These are phyloP conservation scores for Sebastiscus albofasciatus DNA, from an alignment of 2,797 vertebrate genomes.

Conservation along the genomic window DNA sequence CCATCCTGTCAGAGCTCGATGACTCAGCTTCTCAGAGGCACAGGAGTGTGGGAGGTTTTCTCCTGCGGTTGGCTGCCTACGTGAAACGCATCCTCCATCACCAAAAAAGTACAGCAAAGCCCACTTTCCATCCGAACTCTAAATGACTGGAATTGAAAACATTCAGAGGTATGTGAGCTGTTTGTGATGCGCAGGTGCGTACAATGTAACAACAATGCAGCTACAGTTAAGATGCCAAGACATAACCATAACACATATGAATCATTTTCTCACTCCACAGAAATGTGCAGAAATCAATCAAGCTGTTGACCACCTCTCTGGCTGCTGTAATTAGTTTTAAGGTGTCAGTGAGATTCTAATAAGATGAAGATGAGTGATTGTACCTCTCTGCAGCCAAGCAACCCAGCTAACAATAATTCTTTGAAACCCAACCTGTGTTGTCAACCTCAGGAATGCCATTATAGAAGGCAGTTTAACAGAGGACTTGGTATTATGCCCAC, in stretches of 20 bases:
- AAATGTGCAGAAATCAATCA: slow-evolving; percentile 22
- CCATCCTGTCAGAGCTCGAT: slow-evolving; percentile 65
- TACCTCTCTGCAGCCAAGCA: slow-evolving; percentile 18
- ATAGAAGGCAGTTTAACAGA: slow-evolving; percentile 55
- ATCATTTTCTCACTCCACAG: background rate
- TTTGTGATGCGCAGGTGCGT: slow-evolving; percentile 20
- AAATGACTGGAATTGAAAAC: slow-evolving; percentile 46
- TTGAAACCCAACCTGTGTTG: slow-evolving; percentile 27
- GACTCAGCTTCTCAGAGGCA: slow-evolving; percentile 79
- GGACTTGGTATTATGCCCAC: slow-evolving; percentile 24
- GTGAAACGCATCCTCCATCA: slow-evolving; percentile 68
- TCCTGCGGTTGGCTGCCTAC: slow-evolving; percentile 67
- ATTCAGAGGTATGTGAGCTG: slow-evolving; percentile 7
- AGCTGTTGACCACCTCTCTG: slow-evolving; percentile 2
- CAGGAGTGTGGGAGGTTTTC: slow-evolving; percentile 74
- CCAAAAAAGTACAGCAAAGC: slow-evolving; percentile 45
- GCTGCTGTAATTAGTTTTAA: slow-evolving; percentile 35
- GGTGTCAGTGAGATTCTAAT: slow-evolving; percentile 38
- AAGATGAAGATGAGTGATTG: slow-evolving; percentile 37
- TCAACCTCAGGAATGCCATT: slow-evolving; percentile 49
- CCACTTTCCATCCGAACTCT: slow-evolving; percentile 37
- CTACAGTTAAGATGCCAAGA: background rate
- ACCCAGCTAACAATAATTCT: slow-evolving; percentile 9
- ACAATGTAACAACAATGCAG: background rate
- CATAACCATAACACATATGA: background rate